Evolutionary conservation across 2,113 vertebrate species (phyloP).

Genomic region (Octodon degus): DNA sequence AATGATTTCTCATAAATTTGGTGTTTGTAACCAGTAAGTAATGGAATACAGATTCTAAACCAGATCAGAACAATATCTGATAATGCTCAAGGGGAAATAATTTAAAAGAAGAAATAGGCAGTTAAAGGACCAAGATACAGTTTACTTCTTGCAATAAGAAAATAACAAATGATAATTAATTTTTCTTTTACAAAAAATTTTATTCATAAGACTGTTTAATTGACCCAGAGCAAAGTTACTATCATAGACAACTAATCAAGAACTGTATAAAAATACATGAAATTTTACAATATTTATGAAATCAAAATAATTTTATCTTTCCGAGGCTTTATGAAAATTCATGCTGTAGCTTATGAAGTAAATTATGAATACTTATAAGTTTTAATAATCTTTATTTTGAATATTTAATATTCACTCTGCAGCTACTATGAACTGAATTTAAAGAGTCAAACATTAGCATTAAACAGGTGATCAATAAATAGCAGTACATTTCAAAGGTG

Average conservation of each 20-base stretch:
- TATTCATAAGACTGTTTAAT: constrained; percentile 42
- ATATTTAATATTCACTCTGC: constrained; percentile 48
- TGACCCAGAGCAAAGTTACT: constrained; percentile 37
- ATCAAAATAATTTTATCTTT: constrained; percentile 49
- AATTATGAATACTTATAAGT: not conserved
- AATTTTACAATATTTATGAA: constrained; percentile 56
- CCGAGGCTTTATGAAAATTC: constrained; percentile 28
- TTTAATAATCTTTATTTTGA: constrained; percentile 48
- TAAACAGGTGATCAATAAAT: constrained; percentile 42
- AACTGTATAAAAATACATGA: constrained; percentile 1
- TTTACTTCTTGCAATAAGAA: constrained; percentile 42
- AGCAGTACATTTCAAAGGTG: constrained; percentile 24
- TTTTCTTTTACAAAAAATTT: constrained; percentile 44
- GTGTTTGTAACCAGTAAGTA: constrained; percentile 49
- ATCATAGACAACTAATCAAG: constrained; percentile 22
- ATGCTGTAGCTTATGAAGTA: not conserved
- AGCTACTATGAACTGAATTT: constrained; percentile 46
- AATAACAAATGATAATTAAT: constrained; percentile 14
- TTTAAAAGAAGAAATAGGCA: constrained; percentile 13
- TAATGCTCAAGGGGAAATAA: constrained; percentile 7
- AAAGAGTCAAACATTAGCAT: constrained; percentile 26
- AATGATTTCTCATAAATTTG: constrained; percentile 54
- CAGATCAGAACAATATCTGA: constrained; percentile 23
- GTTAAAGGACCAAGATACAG: constrained; percentile 33
- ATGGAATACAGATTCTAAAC: constrained; percentile 49